phyloP scores from a whole-genome alignment of 1,140 invertebrate genomes.

The Leptestheria dahalacensis region DNA sequence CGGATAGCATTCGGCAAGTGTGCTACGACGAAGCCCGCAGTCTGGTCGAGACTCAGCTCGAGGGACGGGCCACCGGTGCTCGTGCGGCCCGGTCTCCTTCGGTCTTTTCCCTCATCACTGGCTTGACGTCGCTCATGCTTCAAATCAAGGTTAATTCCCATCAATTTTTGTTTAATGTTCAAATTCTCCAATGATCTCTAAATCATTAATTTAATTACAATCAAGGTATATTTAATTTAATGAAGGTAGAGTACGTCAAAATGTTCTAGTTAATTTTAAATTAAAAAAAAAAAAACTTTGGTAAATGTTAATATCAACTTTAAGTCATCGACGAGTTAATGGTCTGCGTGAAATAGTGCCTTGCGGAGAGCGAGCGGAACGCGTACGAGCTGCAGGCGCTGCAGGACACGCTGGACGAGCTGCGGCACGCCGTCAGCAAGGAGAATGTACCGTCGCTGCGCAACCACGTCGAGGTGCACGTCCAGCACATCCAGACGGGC shows the following conservation, averaged over 20 bases:
- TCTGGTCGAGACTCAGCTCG: constrained; percentile 54
- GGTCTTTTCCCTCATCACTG: constrained; percentile 57
- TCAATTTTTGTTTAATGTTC: too few relatives aligned
- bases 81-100: constrained; percentile 24
- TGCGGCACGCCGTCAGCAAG: constrained; percentile 59
- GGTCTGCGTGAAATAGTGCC: constrained; percentile 38
- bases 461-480: constrained; percentile 76
- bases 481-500: constrained; percentile 79
- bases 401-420: constrained; percentile 78
- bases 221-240: too few relatives aligned
- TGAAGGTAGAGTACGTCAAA: too few relatives aligned
- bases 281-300: not conserved
- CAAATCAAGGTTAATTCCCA: constrained; percentile 57
- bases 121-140: constrained; percentile 77
- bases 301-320: too few relatives aligned
- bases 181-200: too few relatives aligned
- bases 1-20: constrained; percentile 68
- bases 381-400: constrained; percentile 83
- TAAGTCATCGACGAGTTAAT: not conserved
- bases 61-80: constrained; percentile 30
- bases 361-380: constrained; percentile 77
- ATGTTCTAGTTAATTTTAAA: too few relatives aligned
- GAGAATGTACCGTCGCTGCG: constrained; percentile 71
- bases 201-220: too few relatives aligned
- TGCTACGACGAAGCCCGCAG: constrained; percentile 66